These are phyloP conservation scores for Lethocerus indicus DNA, from an alignment of 1,140 invertebrate species.

Conservation along the genomic window DNA sequence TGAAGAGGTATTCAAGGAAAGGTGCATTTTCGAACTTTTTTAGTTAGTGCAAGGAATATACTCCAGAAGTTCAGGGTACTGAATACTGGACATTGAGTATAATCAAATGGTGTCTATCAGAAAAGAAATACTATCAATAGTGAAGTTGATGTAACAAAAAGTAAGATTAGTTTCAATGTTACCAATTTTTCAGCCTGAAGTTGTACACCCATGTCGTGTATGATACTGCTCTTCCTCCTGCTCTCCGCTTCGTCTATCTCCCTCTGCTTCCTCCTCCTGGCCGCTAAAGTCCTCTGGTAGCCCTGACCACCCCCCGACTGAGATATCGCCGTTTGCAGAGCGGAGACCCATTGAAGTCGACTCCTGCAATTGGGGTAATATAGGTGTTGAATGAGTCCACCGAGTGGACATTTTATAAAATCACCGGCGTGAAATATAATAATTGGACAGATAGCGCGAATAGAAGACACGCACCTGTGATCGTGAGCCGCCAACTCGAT, in stretches of 20 bases:
- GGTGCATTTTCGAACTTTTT: too few species aligned
- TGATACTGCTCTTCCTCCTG: slow-evolving; percentile 31
- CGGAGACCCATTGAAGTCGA: slow-evolving; percentile 51
- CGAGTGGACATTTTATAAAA: neutral
- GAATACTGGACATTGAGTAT: too few species aligned
- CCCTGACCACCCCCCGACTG: slow-evolving; percentile 42
- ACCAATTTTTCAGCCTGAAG: slow-evolving; percentile 37
- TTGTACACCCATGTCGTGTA: slow-evolving; percentile 31
- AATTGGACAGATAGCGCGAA: neutral
- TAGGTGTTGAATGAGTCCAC: too few species aligned
- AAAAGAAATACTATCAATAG: neutral
- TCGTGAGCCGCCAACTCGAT: slow-evolving; percentile 50
- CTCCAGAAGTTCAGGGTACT: too few species aligned
- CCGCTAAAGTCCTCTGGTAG: slow-evolving; percentile 38
- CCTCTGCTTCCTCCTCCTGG: slow-evolving; percentile 35
- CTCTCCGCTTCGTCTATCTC: slow-evolving; percentile 29
- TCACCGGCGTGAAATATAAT: neutral
- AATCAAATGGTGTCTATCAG: too few species aligned
- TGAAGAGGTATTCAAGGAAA: too few species aligned
- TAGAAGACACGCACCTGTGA: slow-evolving; percentile 28
- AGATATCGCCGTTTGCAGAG: slow-evolving; percentile 46
- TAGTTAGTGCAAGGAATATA: too few species aligned
- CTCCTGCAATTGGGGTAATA: slow-evolving; percentile 30
- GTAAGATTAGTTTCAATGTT: neutral
- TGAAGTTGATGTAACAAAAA: neutral